Evolutionary conservation across 2,888 invertebrate genomes (phyloP), one percentile per base, ranked within the genome.

Genomic region (Pterostichus madidus): DNA sequence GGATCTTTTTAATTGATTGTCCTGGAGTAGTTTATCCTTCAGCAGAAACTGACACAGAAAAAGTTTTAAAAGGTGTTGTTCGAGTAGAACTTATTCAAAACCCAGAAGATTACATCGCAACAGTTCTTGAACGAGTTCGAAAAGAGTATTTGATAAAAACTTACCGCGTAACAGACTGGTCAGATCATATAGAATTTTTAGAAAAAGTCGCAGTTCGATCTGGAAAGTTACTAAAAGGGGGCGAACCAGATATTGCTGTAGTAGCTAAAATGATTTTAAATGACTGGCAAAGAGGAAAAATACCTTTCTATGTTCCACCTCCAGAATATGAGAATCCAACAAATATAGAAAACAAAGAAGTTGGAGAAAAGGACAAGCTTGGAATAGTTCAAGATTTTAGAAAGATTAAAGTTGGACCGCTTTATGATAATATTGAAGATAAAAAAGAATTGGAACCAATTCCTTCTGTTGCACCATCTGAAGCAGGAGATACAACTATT

Each of bases 11-110:
- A 11, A 99, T 99, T 86, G 99, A 99, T 91, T 99, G 99, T 90
- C 99, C 99, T 2, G 99, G 99, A 46, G 96, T 99, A 80, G 99
- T 99, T 5, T 99, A 99, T 90, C 98, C 99, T 7, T 96, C 97
- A 8, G 97, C 97, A 11, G 99, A 99, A 91, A 96, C 97, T 1
- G 99, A 99, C 86, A 95, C 97, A 0, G 97, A 97, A 86, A 97
- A 97, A 88, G 98, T 99, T 49, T 91, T 99, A 1, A 99, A 99
- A 91, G 99, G 99, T 80, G 99, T 99, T 32, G 99, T 99, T 0
- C 93, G 99, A 86, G 97, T 99, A 2, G 99, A 99, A 90, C 91
- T 98, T 79, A 94, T 99, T 0, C 95, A 96, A 86, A 95, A 94
- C 88, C 99, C 99, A 8, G 98, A 99, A 90, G 98, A 99, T 90